Base-by-base conservation (phyloP, 2,888 invertebrate species). In the Ectemnius cavifrons region DNA sequence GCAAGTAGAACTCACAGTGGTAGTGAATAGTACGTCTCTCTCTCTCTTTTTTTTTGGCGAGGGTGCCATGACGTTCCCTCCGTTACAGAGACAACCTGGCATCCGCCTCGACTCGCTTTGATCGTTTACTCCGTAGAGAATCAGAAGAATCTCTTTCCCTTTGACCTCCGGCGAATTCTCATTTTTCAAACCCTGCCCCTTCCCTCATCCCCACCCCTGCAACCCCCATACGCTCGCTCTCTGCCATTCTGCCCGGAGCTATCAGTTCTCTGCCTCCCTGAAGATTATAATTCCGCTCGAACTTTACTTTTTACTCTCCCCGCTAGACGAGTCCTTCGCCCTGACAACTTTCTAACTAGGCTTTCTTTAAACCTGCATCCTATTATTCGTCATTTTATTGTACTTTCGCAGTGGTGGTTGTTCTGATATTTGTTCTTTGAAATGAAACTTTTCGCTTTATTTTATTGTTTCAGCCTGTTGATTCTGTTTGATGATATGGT, bases 101-200 rank as follows among this genome's bases (percentile, higher is more conserved):
- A 27, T 63, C 45, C 63, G 61, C 71, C 61, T 61, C 37, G 45
- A 64, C 63, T 71, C 61, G 71, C 67, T 71, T 71, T 66, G 71
- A 71, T 71, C 66, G 58, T 63, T 67, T 71, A 60, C 71, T n/a
- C 49, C 60, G 57, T 60, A 66, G n/a, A 49, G 56, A 23, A 37
- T 14, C 8, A 37, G 58, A 27, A 20, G 13, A 18, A 37, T 16
- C 46, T 46, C 61, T 46, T 28, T 16, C 46, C 45, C 61, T 46
- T 62, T 62, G n/a, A 46, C 45, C 16, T 46, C 11, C 61, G 20
- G 45, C 20, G 61, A 45, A 46, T 62, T 20, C 45, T 62, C 45
- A 46, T 62, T 18, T 20, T 28, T 46, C 45, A 37, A 46, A 60
- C 52, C 52, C 52, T 52, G 52, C 52, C 23, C 28, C 37, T 37